Percentiles rank a stretch among this genome's conserved stretches.
phyloP scores from a whole-genome alignment of 2,797 vertebrate species.

The Poeciliopsis gracilis region DNA sequence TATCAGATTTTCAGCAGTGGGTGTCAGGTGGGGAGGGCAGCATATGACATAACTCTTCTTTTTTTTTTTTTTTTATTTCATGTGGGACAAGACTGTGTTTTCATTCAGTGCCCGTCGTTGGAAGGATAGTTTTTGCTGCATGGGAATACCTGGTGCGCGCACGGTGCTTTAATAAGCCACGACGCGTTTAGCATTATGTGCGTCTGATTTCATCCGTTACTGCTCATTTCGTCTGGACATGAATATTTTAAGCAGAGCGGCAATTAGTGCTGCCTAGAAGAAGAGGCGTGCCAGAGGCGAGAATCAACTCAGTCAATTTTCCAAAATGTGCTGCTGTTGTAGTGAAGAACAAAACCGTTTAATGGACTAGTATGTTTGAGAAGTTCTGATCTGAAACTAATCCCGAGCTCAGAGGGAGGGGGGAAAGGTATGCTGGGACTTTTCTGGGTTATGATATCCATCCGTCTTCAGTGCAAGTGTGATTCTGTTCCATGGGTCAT shows the following conservation, averaged over 20 bases:
- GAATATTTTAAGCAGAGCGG: background rate
- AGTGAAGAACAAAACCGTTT: background rate
- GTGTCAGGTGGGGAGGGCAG: constrained; percentile 3
- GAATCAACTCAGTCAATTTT: background rate
- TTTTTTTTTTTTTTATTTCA: background rate
- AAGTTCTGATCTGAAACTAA: background rate
- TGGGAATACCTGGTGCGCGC: background rate
- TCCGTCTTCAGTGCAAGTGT: background rate
- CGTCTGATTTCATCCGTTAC: background rate
- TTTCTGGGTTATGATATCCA: background rate
- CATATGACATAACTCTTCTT: background rate
- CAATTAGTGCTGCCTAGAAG: constrained; percentile 2
- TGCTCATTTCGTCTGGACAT: background rate
- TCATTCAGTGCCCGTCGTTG: background rate
- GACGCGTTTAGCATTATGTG: background rate
- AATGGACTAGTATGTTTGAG: background rate
- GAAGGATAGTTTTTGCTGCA: background rate
- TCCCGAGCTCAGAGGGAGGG: too few relatives aligned
- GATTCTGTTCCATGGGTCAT: background rate
- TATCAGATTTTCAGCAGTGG: constrained; percentile 6
- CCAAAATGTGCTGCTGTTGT: constrained; percentile 4
- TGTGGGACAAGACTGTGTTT: background rate
- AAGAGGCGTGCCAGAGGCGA: background rate
- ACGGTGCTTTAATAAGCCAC: background rate
- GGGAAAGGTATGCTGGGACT: background rate